phyloP scores from a whole-genome alignment of 35 echinoderm and acorn worm genomes.

The Eucidaris tribuloides region DNA sequence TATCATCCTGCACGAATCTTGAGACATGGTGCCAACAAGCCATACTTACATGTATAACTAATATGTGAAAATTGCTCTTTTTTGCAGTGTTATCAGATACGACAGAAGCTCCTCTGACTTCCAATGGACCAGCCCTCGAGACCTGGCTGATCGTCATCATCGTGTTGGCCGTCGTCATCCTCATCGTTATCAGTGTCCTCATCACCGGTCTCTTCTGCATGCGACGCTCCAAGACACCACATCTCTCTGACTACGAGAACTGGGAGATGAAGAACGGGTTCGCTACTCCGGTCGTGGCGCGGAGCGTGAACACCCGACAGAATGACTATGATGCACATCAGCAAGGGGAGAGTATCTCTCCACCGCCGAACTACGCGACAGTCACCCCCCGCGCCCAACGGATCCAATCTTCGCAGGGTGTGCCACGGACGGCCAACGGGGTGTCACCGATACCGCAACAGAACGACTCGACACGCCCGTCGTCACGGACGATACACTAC shows the following conservation, averaged over 20 bases:
- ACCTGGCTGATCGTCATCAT: conserved; percentile 39
- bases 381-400: not conserved
- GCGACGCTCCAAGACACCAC: not conserved
- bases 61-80: not conserved
- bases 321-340: not conserved
- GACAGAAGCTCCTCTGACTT: not conserved
- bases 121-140: not conserved
- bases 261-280: conserved; percentile 20
- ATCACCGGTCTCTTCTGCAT: conserved; percentile 31
- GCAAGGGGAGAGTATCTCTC: not conserved
- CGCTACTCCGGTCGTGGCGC: not conserved
- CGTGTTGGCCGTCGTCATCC: conserved; percentile 29
- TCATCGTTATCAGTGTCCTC: conserved; percentile 27
- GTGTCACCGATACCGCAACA: not conserved
- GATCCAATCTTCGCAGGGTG: not conserved
- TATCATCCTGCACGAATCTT: not conserved
- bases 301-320: not conserved
- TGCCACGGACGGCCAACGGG: not conserved
- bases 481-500: conserved; percentile 3
- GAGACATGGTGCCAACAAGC: not conserved
- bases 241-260: not conserved
- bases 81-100: not conserved
- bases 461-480: not conserved
- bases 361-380: not conserved
- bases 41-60: not conserved